These are phyloP conservation scores for Apis cerana DNA, from an alignment of 1,140 invertebrate genomes.

Conservation along the genomic window DNA sequence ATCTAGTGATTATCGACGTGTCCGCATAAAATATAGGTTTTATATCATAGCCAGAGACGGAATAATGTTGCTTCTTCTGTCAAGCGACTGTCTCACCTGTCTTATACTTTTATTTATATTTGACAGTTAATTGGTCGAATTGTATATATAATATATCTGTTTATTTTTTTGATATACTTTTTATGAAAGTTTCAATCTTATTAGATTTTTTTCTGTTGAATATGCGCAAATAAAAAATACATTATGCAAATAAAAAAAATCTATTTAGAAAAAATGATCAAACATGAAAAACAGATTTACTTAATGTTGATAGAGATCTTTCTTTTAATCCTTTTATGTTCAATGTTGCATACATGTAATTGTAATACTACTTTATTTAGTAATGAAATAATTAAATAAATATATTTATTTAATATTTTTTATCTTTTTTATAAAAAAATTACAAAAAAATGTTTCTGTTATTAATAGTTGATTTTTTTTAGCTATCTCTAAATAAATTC, in stretches of 20 bases:
- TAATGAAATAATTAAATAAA: too few relatives aligned
- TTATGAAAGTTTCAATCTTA: not conserved
- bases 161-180: not conserved
- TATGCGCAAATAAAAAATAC: too few relatives aligned
- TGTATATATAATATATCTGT: too few relatives aligned
- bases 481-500: too few relatives aligned
- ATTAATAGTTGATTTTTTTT: too few relatives aligned
- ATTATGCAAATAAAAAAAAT: not conserved
- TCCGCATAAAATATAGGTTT: constrained; percentile 9
- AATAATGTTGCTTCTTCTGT: not conserved
- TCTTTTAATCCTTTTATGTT: not conserved
- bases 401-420: too few relatives aligned
- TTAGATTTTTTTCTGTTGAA: not conserved
- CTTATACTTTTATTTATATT: not conserved
- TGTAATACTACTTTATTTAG: too few relatives aligned
- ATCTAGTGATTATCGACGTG: constrained; percentile 47
- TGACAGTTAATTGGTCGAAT: not conserved
- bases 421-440: too few relatives aligned
- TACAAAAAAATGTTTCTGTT: too few relatives aligned
- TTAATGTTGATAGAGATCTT: not conserved
- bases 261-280: not conserved
- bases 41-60: not conserved
- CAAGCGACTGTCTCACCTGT: not conserved
- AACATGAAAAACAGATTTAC: too few relatives aligned
- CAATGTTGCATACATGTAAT: too few relatives aligned